Evolutionary conservation across 2,888 invertebrate genomes (phyloP).

Genomic region (Synanthedon vespiformis): DNA sequence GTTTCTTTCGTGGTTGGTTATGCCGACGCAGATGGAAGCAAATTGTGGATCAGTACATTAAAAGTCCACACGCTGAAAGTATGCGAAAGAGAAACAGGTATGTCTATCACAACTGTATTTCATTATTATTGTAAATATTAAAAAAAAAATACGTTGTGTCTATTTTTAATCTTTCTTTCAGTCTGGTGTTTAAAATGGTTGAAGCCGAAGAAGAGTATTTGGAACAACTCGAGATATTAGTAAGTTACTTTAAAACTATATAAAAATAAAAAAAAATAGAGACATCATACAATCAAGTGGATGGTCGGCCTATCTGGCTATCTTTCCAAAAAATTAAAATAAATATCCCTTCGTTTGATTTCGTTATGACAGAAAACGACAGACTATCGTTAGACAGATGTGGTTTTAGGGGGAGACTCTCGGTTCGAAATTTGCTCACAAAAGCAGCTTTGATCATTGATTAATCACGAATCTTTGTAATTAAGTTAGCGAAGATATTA

Average conservation of each 20-base stretch:
- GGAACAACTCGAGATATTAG: slow-evolving; percentile 85
- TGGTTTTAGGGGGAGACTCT: too few species aligned
- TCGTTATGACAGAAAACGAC: too few species aligned
- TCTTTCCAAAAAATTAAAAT: too few species aligned
- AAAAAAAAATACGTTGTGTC: not conserved
- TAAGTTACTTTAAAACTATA: slow-evolving; percentile 13
- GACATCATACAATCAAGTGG: too few species aligned
- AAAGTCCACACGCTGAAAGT: slow-evolving; percentile 93
- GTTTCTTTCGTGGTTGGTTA: slow-evolving; percentile 94
- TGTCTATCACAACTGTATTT: not conserved
- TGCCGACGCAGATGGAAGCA: slow-evolving; percentile 94
- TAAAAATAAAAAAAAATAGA: too few species aligned
- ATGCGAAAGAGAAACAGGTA: slow-evolving; percentile 92
- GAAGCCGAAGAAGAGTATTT: slow-evolving; percentile 94
- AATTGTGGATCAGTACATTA: slow-evolving; percentile 94
- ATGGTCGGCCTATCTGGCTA: too few species aligned
- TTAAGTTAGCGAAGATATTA: not conserved
- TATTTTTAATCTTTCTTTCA: slow-evolving; percentile 29
- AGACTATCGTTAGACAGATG: too few species aligned
- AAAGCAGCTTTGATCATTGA: too few species aligned
- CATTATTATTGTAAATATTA: not conserved
- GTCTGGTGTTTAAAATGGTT: slow-evolving; percentile 90
- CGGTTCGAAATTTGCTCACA: too few species aligned
- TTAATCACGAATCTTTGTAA: not conserved
- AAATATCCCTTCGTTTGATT: too few species aligned